Evolutionary conservation across 2,888 invertebrate species (phyloP), one percentile per base, ranked within the genome.

Genomic region (Conistra vaccinii): DNA sequence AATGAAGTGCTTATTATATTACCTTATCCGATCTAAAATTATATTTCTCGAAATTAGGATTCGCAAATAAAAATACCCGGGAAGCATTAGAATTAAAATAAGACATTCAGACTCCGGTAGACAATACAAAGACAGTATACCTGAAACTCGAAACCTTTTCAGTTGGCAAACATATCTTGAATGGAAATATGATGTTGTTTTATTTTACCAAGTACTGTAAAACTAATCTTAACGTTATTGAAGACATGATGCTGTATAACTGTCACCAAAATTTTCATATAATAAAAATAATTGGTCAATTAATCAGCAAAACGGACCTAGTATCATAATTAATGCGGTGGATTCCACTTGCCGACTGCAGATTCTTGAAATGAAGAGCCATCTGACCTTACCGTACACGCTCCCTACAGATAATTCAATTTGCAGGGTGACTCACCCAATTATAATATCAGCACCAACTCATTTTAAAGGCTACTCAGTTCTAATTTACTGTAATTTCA

Each of bases 401-500:
- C 71, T 80, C 79, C 80, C 81, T 73, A 53, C 75, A 85, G 88
- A 88, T 90, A 88, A 89, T 88, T 90, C 85, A 88, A 90, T 90
- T 89, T 85, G 76, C 79, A 70, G 78, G 85, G 82, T 85, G 84
- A 86, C 85, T 88, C 82, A 80, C 81, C 84, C 87, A 89, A 89
- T 89, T 88, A 89, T 85, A 80, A 87, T 86, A 84, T 88, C 85
- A 90, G 85, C 82, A 85, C 85, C 87, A 83, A 85, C 85, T 86
- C 85, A 87, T 85, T 87, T 89, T 83, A 89, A 87, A 83, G 80
- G 80, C 83, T 85, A 77, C 83, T 82, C 83, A 78, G 73, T 76
- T 83, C 85, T 88, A 88, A 87, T 88, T 90, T 90, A 88, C 82
- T 86, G 85, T 87, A 88, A 90, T 86, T 87, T 87, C 80, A 86